Conservation (phyloP, 2,888 invertebrate genomes). For the Tinea trinotella region DNA sequence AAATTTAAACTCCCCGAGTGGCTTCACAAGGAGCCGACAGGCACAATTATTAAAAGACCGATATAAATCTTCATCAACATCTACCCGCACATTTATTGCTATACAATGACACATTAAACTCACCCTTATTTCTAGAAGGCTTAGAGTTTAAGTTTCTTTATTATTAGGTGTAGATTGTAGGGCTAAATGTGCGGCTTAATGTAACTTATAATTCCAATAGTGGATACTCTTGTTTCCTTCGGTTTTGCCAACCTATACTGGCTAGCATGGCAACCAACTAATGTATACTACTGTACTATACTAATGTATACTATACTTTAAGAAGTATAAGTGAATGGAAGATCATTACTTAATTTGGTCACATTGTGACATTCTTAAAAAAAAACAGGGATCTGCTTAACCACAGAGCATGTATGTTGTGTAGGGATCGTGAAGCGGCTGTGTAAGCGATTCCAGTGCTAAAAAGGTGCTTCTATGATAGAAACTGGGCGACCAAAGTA, state of each 20-base stretch:
- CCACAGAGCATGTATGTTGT: too few species aligned
- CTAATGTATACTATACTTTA: too few species aligned
- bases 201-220: constrained; percentile 10
- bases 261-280: neutral
- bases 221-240: constrained; percentile 9
- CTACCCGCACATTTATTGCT: neutral
- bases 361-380: too few species aligned
- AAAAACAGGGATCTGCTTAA: too few species aligned
- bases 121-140: neutral
- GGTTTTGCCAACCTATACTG: neutral
- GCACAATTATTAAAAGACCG: constrained; percentile 9
- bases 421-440: too few species aligned
- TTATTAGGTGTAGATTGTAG: neutral
- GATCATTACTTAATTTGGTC: too few species aligned
- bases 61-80: constrained; percentile 17
- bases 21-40: constrained; percentile 14
- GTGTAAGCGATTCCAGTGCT: too few species aligned
- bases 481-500: too few species aligned
- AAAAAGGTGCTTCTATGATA: too few species aligned
- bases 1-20: constrained; percentile 14
- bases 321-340: too few species aligned
- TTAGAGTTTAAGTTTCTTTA: neutral
- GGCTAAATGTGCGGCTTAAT: neutral
- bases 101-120: neutral
- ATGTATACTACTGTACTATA: too few species aligned